Conservation (phyloP, 2,113 vertebrate genomes). For the Passer domesticus region DNA sequence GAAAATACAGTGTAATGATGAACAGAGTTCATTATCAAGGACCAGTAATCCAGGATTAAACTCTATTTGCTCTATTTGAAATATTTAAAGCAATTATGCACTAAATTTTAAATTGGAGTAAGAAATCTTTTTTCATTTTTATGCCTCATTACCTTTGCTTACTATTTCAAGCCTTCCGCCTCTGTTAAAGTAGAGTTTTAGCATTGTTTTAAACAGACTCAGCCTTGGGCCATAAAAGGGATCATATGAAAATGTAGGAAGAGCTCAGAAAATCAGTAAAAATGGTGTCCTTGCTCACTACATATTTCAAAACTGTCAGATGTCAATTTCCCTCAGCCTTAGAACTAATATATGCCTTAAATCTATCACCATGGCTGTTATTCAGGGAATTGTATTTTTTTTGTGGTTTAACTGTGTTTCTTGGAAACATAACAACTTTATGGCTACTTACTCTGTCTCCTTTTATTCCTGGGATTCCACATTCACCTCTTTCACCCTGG, state of each 20-base stretch:
- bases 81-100: background rate
- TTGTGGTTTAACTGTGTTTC: background rate
- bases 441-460: constrained; percentile 83
- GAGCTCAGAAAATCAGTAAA: background rate
- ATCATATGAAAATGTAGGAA: background rate
- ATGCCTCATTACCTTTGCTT: background rate
- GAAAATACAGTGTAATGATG: background rate
- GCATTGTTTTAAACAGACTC: background rate
- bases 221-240: background rate
- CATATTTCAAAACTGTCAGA: background rate
- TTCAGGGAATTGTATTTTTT: background rate
- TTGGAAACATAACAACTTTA: background rate
- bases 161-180: background rate
- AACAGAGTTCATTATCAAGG: background rate
- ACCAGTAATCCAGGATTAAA: background rate
- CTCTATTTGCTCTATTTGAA: background rate
- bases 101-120: background rate
- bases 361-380: background rate
- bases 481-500: constrained; percentile 89
- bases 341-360: background rate
- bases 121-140: background rate
- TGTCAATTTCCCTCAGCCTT: background rate
- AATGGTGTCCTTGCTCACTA: background rate
- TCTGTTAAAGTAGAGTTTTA: background rate
- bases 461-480: constrained; percentile 89